Percentiles rank a stretch among this genome's conserved stretches.
phyloP scores from a whole-genome alignment of 2,888 invertebrate species.

The Callosobruchus maculatus region DNA sequence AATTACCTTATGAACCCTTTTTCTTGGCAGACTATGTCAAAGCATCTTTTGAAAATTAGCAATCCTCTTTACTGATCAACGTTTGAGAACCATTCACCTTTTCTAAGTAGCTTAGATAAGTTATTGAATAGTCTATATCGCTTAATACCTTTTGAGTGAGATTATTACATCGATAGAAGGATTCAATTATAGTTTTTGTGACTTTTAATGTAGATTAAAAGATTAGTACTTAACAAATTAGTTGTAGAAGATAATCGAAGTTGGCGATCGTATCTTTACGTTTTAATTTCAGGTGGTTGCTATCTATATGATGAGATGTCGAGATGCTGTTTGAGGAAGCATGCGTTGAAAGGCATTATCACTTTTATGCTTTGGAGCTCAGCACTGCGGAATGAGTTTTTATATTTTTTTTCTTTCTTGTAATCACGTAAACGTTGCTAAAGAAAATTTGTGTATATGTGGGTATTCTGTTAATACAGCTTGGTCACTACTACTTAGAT shows the following conservation, averaged over 20 bases:
- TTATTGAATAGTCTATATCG: too few species aligned
- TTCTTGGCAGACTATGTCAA: too few species aligned
- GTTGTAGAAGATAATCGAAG: not conserved
- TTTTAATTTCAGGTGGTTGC: not conserved
- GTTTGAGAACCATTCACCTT: too few species aligned
- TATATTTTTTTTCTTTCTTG: not conserved
- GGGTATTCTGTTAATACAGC: too few species aligned
- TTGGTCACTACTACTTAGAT: too few species aligned
- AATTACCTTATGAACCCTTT: too few species aligned
- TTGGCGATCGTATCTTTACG: not conserved
- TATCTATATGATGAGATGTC: not conserved
- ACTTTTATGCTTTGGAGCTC: not conserved
- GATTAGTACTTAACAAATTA: not conserved
- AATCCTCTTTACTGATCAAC: too few species aligned
- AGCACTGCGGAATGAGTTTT: not conserved
- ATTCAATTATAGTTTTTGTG: not conserved
- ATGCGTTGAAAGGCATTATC: not conserved
- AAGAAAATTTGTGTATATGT: too few species aligned
- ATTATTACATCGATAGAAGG: not conserved
- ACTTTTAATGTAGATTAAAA: not conserved
- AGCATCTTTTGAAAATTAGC: too few species aligned
- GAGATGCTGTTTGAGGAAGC: not conserved
- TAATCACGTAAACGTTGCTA: too few species aligned
- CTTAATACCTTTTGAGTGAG: not conserved
- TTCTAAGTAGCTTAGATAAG: too few species aligned